Evolutionary conservation across 2,113 vertebrate genomes (phyloP).

Genomic region (Vanacampus margaritifer): DNA sequence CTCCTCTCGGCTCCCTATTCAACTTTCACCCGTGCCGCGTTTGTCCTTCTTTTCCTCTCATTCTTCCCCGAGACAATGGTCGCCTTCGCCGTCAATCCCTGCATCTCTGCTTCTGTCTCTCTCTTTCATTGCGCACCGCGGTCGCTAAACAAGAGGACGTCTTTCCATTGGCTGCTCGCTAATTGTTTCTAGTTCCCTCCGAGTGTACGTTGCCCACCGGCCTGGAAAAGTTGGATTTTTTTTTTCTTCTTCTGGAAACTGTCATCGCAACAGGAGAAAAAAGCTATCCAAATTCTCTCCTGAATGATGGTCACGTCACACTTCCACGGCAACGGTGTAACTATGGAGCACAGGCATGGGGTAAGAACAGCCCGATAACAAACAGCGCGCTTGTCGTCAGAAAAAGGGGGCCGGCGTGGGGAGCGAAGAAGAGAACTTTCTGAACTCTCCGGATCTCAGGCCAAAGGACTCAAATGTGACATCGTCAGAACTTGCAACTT

Average conservation of each 20-base stretch:
- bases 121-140: conserved; percentile 32
- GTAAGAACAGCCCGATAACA: conserved; percentile 30
- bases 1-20: conserved; percentile 51
- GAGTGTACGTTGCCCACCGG: conserved; percentile 9
- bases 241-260: conserved; percentile 3
- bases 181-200: conserved; percentile 24
- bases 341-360: conserved; percentile 49
- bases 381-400: conserved; percentile 33
- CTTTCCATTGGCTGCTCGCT: conserved; percentile 31
- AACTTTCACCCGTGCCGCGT: conserved; percentile 44
- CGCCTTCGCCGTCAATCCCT: conserved; percentile 29
- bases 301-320: conserved; percentile 28
- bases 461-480: background rate
- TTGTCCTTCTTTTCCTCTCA: conserved; percentile 58
- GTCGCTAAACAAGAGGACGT: conserved; percentile 48
- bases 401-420: conserved; percentile 31
- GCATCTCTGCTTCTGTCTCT: conserved; percentile 37
- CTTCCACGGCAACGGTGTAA: conserved; percentile 53
- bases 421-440: conserved; percentile 13
- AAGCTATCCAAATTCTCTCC: conserved; percentile 26
- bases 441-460: background rate
- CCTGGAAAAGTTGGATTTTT: conserved; percentile 20
- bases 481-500: background rate
- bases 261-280: background rate
- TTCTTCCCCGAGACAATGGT: conserved; percentile 56